phyloP scores from a whole-genome alignment of 2,797 vertebrate genomes.

The Ctenopoma multispine region DNA sequence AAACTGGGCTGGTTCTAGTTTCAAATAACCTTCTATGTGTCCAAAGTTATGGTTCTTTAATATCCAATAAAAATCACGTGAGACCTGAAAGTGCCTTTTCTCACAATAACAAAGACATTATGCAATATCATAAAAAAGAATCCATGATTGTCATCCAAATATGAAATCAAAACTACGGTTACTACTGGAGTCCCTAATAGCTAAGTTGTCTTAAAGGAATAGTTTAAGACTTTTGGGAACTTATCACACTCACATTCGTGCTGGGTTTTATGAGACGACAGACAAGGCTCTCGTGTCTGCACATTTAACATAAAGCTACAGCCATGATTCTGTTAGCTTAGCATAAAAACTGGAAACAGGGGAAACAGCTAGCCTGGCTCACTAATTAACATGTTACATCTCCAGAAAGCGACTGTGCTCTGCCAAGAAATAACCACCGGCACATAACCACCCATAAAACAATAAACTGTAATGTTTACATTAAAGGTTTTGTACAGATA shows the following conservation, averaged over 20 bases:
- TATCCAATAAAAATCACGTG: slow-evolving; percentile 39
- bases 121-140: slow-evolving; percentile 44
- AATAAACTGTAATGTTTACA: too few relatives aligned
- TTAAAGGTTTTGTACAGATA: neutral
- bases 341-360: slow-evolving; percentile 17
- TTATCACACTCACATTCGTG: slow-evolving; percentile 5
- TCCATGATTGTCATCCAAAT: slow-evolving; percentile 74
- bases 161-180: slow-evolving; percentile 43
- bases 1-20: slow-evolving; percentile 49
- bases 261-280: neutral
- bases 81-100: slow-evolving; percentile 63
- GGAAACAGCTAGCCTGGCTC: too few relatives aligned
- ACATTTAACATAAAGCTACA: neutral
- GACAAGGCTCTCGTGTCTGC: neutral
- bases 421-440: too few relatives aligned
- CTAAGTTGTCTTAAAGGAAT: slow-evolving; percentile 20
- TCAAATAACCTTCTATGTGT: slow-evolving; percentile 20
- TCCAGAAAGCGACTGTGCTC: too few relatives aligned
- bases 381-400: too few relatives aligned
- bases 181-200: slow-evolving; percentile 28
- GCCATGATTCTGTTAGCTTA: neutral
- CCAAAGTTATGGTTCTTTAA: slow-evolving; percentile 23
- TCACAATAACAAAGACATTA: slow-evolving; percentile 50
- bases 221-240: slow-evolving; percentile 16
- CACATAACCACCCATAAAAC: too few relatives aligned